A percentile compares a stretch with the other conserved stretches of the same genome.
Evolutionary conservation across 2,113 vertebrate genomes (phyloP).

Genomic region (Asarcornis scutulata): DNA sequence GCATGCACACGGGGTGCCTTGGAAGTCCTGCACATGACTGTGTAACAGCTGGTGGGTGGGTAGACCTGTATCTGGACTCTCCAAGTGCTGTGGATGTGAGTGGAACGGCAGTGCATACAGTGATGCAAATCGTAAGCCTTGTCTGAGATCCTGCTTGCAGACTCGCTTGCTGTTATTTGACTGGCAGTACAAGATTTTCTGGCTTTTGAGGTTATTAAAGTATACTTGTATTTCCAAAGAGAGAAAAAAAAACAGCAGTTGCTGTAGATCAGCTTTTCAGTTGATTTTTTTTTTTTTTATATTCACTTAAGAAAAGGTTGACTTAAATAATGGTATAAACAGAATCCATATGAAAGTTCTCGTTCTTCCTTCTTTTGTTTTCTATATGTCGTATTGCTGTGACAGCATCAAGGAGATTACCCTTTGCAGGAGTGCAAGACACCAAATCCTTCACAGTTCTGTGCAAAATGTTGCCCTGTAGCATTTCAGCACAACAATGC

Average conservation of each 20-base stretch:
- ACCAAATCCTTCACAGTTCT: neutral
- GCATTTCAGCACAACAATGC: neutral
- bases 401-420: neutral
- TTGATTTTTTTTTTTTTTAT: neutral
- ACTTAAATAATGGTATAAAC: neutral
- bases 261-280: neutral
- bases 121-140: neutral
- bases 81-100: fast-evolving
- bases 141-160: neutral
- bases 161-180: neutral
- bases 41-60: neutral
- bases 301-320: neutral
- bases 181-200: neutral
- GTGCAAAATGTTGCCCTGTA: neutral
- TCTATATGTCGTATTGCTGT: neutral
- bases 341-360: neutral
- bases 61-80: neutral
- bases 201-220: neutral
- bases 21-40: neutral
- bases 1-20: neutral
- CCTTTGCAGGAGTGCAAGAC: neutral
- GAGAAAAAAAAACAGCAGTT: neutral
- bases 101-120: neutral
- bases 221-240: neutral
- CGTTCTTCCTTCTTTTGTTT: neutral